Base-by-base conservation (phyloP, 1,140 invertebrate species). In the Brachionus angularis region DNA sequence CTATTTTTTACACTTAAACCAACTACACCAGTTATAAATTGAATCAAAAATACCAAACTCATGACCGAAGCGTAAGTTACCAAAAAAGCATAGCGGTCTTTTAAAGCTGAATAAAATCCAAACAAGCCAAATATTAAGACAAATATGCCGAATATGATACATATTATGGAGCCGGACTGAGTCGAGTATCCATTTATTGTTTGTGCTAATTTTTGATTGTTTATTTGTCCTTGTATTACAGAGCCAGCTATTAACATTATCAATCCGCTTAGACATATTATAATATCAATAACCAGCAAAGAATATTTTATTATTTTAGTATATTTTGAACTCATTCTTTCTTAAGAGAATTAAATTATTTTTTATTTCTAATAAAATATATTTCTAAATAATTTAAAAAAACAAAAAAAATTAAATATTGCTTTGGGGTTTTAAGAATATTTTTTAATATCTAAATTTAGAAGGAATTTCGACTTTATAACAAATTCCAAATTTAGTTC, bases 11-110 rank as follows among this genome's bases (percentile, higher is more conserved):
- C 62, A 21, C 62, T 33, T 16, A 67, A n/a, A 14, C 18, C 62
- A 16, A 50, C 47, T 21, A 33, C 47, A 21, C 62, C 62, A 21
- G 62, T 67, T 10, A 67, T 50, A 67, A 67, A 47, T 33, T 67
- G 62, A 50, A 67, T 47, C 42, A 67, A 67, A 47, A 67, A 67
- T 31, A 67, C 36, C 23, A 67, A 67, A 12, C 39, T 47, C 62
- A 67, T 67, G 33, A 67, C 25, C 1, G 29, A 29, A 21, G 62
- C 14, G 33, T 67, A 67, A 1, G 47, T 3, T 23, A 34, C 33
- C 3, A 67, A 33, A 5, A 67, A 31, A 12, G 18, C 47, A 34
- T 67, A 27, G 14, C 42, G 42, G 21, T 46, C 62, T 47, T 67
- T 67, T 16, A 67, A 34, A 29, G 62, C 47, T 12, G 62, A 49